These are phyloP conservation scores for Crax fasciolata DNA, from an alignment of 2,797 vertebrate genomes.

Conservation along the genomic window DNA sequence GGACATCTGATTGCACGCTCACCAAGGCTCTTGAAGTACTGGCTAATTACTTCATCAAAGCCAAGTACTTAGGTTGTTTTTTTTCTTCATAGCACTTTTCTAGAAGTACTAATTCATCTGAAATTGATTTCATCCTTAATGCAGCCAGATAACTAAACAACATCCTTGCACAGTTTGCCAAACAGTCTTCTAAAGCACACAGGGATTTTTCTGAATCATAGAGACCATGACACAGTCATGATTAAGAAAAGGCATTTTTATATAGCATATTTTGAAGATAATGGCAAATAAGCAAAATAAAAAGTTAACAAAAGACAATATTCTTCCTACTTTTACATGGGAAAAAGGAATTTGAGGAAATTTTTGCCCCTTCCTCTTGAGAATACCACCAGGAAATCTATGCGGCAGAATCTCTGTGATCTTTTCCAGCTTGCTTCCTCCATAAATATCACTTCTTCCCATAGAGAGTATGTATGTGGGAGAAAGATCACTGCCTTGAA, in stretches of 20 bases:
- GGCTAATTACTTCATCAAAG: slow-evolving; percentile 1
- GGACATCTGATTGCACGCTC: background rate
- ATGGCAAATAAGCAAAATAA: background rate
- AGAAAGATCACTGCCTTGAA: slow-evolving; percentile 1
- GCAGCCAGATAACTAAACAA: slow-evolving; percentile 41
- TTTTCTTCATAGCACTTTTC: background rate
- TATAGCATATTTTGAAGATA: background rate
- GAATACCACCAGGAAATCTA: slow-evolving; percentile 45
- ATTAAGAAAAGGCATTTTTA: background rate
- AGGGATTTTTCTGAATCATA: background rate
- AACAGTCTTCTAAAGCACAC: slow-evolving; percentile 8
- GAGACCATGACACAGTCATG: background rate
- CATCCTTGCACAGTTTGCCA: slow-evolving; percentile 52
- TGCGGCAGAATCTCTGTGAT: background rate
- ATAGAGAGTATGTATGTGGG: background rate
- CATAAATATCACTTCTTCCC: background rate
- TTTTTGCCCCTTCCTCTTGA: background rate
- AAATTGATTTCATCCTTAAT: slow-evolving; percentile 44
- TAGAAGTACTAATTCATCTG: background rate
- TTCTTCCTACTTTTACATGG: background rate
- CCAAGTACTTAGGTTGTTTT: background rate
- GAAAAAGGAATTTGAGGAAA: slow-evolving; percentile 18
- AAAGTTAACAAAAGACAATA: background rate
- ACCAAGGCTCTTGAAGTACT: background rate
- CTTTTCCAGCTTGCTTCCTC: slow-evolving; percentile 11